phyloP scores from a whole-genome alignment of 2,888 invertebrate genomes.

The Conops quadrifasciatus region DNA sequence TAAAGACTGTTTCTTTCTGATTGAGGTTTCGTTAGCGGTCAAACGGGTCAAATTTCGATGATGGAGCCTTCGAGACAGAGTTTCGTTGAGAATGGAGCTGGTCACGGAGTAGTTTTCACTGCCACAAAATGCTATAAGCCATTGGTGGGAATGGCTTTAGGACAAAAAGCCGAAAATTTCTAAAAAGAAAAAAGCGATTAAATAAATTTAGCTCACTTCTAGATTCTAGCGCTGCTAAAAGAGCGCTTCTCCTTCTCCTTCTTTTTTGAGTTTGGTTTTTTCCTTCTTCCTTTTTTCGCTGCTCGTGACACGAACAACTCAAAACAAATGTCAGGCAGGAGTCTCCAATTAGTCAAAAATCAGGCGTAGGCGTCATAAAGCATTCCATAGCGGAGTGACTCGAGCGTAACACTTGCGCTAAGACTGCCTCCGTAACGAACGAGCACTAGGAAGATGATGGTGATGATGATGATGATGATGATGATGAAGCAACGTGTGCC shows the following conservation, averaged over 20 bases:
- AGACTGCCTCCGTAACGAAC: not conserved
- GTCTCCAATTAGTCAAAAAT: conserved; percentile 27
- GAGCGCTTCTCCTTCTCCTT: too few species aligned
- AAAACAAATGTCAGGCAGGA: conserved; percentile 16
- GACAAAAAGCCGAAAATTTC: too few species aligned
- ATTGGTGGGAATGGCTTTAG: too few species aligned
- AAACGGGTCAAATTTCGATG: too few species aligned
- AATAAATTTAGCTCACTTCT: too few species aligned
- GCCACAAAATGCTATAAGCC: too few species aligned
- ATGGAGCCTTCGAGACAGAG: too few species aligned
- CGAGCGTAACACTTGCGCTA: not conserved
- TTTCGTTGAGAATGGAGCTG: too few species aligned
- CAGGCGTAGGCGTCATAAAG: not conserved
- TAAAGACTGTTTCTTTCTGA: not conserved
- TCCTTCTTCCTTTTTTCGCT: not conserved
- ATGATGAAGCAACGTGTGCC: not conserved
- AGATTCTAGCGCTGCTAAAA: too few species aligned
- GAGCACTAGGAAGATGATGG: not conserved
- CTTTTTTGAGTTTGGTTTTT: not conserved
- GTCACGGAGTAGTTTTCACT: too few species aligned
- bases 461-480: not conserved
- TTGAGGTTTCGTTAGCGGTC: not conserved
- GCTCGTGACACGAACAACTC: not conserved
- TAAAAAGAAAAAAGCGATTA: too few species aligned
- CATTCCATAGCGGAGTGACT: not conserved